Conservation (phyloP, 92 coral and sea anemone species). For the Actinostola sp. region DNA sequence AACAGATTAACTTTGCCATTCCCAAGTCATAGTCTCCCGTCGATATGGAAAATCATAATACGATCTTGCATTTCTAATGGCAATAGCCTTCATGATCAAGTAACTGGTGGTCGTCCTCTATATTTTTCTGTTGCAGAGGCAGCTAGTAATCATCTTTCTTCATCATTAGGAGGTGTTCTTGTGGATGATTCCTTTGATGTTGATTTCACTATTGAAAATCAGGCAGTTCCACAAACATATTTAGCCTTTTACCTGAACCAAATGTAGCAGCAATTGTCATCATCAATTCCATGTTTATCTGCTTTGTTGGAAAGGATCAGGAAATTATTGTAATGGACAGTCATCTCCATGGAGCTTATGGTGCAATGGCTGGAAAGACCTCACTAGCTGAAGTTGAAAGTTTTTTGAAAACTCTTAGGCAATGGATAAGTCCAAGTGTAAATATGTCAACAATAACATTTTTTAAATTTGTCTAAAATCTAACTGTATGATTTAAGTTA, state of each 20-base stretch:
- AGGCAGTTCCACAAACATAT: slow-evolving; percentile 27
- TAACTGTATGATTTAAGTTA: too few relatives aligned
- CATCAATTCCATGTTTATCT: slow-evolving; percentile 21
- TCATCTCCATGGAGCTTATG: slow-evolving; percentile 30
- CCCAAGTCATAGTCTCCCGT: slow-evolving; percentile 7
- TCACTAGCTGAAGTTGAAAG: slow-evolving; percentile 14
- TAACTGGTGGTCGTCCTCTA: slow-evolving; percentile 16
- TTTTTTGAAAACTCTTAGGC: slow-evolving; percentile 19
- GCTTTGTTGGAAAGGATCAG: slow-evolving; percentile 18
- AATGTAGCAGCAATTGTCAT: slow-evolving; percentile 38
- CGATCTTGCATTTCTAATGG: slow-evolving; percentile 8
- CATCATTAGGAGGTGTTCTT: background rate
- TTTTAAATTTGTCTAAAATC: too few relatives aligned
- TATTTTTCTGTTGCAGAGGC: slow-evolving; percentile 30
- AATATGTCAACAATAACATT: slow-evolving; percentile 48
- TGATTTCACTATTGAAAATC: slow-evolving; percentile 4
- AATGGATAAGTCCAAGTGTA: slow-evolving; percentile 20
- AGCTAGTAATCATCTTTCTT: background rate
- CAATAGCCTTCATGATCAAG: slow-evolving; percentile 21
- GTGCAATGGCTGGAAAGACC: slow-evolving; percentile 26
- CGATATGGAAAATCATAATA: slow-evolving; percentile 10
- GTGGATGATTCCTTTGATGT: slow-evolving; percentile 24
- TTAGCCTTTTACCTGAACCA: slow-evolving; percentile 17
- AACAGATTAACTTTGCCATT: slow-evolving; percentile 18
- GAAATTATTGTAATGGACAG: slow-evolving; percentile 32